A percentile compares a stretch with the other conserved stretches of the same genome.
Evolutionary conservation across 2,113 vertebrate genomes (phyloP).

Genomic region (Hippopotamus amphibius): DNA sequence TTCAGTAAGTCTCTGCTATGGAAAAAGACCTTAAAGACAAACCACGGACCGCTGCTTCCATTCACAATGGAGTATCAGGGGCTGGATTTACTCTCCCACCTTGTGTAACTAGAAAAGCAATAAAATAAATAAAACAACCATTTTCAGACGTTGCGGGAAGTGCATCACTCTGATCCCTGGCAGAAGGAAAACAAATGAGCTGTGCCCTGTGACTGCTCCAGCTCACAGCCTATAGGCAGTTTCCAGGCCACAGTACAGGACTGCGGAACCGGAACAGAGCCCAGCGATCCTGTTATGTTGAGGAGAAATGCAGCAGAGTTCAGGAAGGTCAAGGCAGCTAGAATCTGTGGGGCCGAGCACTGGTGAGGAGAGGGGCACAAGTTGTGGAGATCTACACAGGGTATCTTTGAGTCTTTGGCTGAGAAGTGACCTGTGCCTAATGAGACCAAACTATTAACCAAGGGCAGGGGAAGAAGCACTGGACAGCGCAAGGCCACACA

Average conservation of each 20-base stretch:
- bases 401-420: not conserved
- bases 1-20: not conserved
- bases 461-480: not conserved
- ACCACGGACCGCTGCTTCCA: not conserved
- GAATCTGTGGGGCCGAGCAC: not conserved
- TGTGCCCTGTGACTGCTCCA: not conserved
- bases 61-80: not conserved
- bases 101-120: not conserved
- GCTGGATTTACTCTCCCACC: not conserved
- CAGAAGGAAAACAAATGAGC: not conserved
- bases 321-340: not conserved
- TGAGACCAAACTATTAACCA: not conserved
- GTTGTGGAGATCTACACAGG: not conserved
- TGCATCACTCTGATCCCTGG: not conserved
- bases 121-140: not conserved
- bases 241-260: not conserved
- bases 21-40: slow-evolving; percentile 14
- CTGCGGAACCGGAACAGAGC: not conserved
- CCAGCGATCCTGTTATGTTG: not conserved
- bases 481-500: not conserved
- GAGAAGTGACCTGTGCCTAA: not conserved
- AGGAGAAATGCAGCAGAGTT: not conserved
- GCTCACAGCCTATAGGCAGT: not conserved
- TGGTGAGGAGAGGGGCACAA: not conserved
- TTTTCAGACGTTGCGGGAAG: not conserved